phyloP scores from a whole-genome alignment of 1,140 invertebrate genomes.

The Thaumetopoea pityocampa region DNA sequence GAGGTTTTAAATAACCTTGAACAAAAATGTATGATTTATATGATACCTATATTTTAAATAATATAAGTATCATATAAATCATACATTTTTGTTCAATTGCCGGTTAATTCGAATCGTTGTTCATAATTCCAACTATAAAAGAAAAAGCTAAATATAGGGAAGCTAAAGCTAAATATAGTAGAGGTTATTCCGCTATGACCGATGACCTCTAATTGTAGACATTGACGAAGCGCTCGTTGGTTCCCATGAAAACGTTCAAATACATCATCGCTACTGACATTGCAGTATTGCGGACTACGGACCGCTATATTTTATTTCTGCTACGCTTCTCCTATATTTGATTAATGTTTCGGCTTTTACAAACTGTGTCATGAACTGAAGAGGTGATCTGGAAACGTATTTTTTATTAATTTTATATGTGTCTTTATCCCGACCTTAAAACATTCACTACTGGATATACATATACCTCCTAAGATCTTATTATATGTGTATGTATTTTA shows the following conservation, averaged over 20 bases:
- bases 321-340: conserved; percentile 58
- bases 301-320: conserved; percentile 72
- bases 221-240: conserved; percentile 68
- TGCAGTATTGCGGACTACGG: conserved; percentile 56
- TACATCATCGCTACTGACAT: conserved; percentile 68
- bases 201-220: conserved; percentile 66
- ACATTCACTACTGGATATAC: too few species aligned
- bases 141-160: too few species aligned
- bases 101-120: conserved; percentile 18
- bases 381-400: too few species aligned
- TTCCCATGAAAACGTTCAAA: conserved; percentile 71
- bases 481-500: too few species aligned
- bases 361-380: too few species aligned
- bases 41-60: conserved; percentile 2
- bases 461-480: too few species aligned
- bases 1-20: too few species aligned
- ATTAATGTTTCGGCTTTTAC: conserved; percentile 53
- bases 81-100: conserved; percentile 1
- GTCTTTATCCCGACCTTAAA: too few species aligned
- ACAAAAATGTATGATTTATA: too few species aligned
- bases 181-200: conserved; percentile 46
- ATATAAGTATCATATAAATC: conserved; percentile 3
- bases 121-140: too few species aligned
- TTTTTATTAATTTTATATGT: too few species aligned
- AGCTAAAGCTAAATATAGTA: conserved; percentile 22